Conservation (phyloP, 2,888 invertebrate species). For the Euspilapteryx auroguttella region DNA sequence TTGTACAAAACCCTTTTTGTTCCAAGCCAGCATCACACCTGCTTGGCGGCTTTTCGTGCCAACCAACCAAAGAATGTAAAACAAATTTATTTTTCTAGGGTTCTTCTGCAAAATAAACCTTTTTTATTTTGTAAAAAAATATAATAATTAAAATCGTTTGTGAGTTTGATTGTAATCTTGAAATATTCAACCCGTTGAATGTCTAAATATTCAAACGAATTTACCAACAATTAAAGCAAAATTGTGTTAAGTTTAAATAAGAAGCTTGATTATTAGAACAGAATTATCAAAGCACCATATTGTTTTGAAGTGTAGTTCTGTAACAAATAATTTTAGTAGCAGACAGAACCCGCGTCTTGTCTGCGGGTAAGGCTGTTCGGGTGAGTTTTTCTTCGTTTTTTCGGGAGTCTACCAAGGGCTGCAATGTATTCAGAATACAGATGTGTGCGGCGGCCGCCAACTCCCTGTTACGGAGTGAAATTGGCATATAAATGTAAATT, state of each 20-base stretch:
- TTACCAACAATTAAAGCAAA: too few relatives aligned
- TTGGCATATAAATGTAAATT: conserved; percentile 63
- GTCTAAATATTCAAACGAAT: too few relatives aligned
- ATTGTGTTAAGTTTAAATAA: too few relatives aligned
- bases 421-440: conserved; percentile 49
- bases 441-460: conserved; percentile 53
- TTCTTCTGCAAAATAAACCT: too few relatives aligned
- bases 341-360: neutral
- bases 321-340: neutral
- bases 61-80: conserved; percentile 41
- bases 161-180: too few relatives aligned
- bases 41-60: conserved; percentile 45
- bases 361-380: neutral
- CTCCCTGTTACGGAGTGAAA: conserved; percentile 57
- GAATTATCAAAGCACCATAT: neutral
- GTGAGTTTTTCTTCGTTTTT: conserved; percentile 23
- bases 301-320: neutral
- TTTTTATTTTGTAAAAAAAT: too few relatives aligned
- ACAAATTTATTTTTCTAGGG: conserved; percentile 32
- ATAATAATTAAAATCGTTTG: too few relatives aligned
- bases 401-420: conserved; percentile 27
- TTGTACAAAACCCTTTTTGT: too few relatives aligned
- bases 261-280: too few relatives aligned
- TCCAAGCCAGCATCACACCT: too few relatives aligned
- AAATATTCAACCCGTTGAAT: too few relatives aligned